Conservation (phyloP, 2,888 invertebrate genomes). For the Dromius quadrimaculatus region DNA sequence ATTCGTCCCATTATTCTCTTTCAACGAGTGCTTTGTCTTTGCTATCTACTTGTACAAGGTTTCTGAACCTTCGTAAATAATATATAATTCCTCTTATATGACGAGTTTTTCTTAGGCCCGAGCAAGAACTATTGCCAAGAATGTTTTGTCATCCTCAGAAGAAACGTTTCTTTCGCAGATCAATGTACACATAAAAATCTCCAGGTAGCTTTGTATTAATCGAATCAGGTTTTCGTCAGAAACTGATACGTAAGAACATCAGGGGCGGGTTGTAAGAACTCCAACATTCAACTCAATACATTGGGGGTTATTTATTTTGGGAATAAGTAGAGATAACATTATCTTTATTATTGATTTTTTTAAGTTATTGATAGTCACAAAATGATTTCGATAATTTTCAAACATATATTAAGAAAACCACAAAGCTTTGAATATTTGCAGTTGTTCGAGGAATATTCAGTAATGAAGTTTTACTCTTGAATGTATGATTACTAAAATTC, state of each 20-base stretch:
- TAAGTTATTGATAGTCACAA: no score
- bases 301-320: no score
- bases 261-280: no score
- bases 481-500: no score
- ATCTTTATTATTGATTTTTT: no score
- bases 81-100: slow-evolving; percentile 52
- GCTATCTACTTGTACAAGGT: slow-evolving; percentile 7
- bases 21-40: slow-evolving; percentile 24
- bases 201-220: slow-evolving; percentile 59
- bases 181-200: slow-evolving; percentile 62
- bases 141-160: slow-evolving; percentile 41
- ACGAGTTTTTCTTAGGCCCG: slow-evolving; percentile 48
- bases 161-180: slow-evolving; percentile 57
- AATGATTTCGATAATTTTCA: no score
- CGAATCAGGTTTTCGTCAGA: slow-evolving; percentile 57
- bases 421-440: no score
- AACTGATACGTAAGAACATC: slow-evolving; percentile 59
- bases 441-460: no score
- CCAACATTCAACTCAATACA: no score
- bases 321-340: no score
- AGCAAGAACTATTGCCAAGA: slow-evolving; percentile 50
- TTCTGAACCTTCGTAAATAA: slow-evolving; percentile 50
- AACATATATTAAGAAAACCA: no score
- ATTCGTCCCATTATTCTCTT: slow-evolving; percentile 24
- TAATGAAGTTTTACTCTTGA: no score